Percentiles rank a stretch among this genome's conserved stretches.
Evolutionary conservation across 2,797 vertebrate genomes (phyloP).

Genomic region (Podargus strigoides): DNA sequence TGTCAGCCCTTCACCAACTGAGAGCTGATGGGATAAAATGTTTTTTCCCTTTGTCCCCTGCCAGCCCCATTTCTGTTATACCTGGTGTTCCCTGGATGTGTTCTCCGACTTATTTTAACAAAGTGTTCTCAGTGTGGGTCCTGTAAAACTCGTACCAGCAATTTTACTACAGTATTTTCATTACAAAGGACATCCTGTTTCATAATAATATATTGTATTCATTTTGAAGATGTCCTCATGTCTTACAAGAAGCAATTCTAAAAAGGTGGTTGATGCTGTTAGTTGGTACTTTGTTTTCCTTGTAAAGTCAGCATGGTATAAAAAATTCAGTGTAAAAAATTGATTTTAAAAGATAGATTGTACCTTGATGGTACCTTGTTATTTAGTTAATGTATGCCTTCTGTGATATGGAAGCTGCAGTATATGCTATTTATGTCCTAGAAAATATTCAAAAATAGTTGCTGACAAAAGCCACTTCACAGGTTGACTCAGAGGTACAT

Average conservation of each 20-base stretch:
- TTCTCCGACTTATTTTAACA: slow-evolving; percentile 17
- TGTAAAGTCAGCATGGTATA: slow-evolving; percentile 71
- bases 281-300: slow-evolving; percentile 70
- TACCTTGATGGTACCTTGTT: slow-evolving; percentile 65
- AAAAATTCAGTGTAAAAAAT: slow-evolving; percentile 69
- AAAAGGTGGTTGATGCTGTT: slow-evolving; percentile 61
- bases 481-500: slow-evolving; percentile 65
- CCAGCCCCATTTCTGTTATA: not conserved
- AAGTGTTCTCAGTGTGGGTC: slow-evolving; percentile 23
- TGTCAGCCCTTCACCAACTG: not conserved
- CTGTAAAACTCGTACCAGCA: slow-evolving; percentile 35
- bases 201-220: slow-evolving; percentile 44
- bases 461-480: slow-evolving; percentile 70
- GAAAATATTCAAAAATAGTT: slow-evolving; percentile 76
- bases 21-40: not conserved
- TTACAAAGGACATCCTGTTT: slow-evolving; percentile 46
- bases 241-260: slow-evolving; percentile 55
- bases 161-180: slow-evolving; percentile 49
- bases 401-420: slow-evolving; percentile 60
- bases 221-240: slow-evolving; percentile 37
- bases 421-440: slow-evolving; percentile 70
- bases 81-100: slow-evolving; percentile 1
- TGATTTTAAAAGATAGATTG: slow-evolving; percentile 65
- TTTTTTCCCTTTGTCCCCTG: slow-evolving; percentile 28
- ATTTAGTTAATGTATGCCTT: slow-evolving; percentile 74